phyloP scores from a whole-genome alignment of 1,140 invertebrate genomes.

The Periplaneta americana region DNA sequence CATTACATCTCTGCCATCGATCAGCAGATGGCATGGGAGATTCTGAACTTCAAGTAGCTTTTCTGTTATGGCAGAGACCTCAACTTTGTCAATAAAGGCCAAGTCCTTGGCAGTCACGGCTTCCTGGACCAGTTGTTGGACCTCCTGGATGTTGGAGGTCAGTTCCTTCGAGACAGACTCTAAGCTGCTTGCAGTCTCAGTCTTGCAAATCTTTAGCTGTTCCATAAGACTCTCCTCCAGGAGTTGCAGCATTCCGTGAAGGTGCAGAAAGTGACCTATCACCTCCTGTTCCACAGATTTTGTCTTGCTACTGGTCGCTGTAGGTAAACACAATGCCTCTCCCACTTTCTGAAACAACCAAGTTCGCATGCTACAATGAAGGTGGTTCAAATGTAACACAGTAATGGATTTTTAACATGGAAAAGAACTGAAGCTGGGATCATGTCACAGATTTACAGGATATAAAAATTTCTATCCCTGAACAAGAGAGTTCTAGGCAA shows the following conservation, averaged over 20 bases:
- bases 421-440: too few relatives aligned
- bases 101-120: background rate
- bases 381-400: too few relatives aligned
- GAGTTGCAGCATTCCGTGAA: conserved; percentile 38
- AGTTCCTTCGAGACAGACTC: background rate
- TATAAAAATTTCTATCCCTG: too few relatives aligned
- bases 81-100: conserved; percentile 17
- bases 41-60: conserved; percentile 33
- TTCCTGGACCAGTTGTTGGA: background rate
- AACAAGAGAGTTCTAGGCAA: too few relatives aligned
- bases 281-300: conserved; percentile 27
- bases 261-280: conserved; percentile 31
- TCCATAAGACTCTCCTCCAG: conserved; percentile 29
- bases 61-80: conserved; percentile 31
- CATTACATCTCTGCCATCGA: background rate
- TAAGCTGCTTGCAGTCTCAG: background rate
- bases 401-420: too few relatives aligned
- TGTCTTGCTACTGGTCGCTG: background rate
- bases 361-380: too few relatives aligned
- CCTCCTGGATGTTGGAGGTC: background rate
- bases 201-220: conserved; percentile 16
- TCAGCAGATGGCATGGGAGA: conserved; percentile 35
- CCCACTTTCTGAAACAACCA: background rate
- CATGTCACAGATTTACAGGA: too few relatives aligned
- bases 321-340: background rate